A percentile compares a stretch with the other conserved stretches of the same genome.
phyloP scores from a whole-genome alignment of 2,888 invertebrate species.

The Cecidostiba fungosa region DNA sequence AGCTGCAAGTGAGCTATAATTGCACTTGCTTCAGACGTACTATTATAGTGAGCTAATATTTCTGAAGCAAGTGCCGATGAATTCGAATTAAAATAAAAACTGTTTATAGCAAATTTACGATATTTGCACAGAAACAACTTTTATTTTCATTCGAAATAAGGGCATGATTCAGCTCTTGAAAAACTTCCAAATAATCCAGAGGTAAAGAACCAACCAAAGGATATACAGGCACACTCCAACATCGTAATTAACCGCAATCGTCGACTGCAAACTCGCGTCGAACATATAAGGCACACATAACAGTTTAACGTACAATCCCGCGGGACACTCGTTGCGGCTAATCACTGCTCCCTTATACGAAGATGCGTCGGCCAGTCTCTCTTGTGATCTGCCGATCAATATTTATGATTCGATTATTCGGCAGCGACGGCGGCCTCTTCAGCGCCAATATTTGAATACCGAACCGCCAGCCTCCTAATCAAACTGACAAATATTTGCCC shows the following conservation, averaged over 20 bases:
- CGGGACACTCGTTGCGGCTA: constrained; percentile 60
- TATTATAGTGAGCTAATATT: no score
- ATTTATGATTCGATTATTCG: constrained; percentile 70
- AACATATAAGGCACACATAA: not conserved
- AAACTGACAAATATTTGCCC: constrained; percentile 63
- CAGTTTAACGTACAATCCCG: constrained; percentile 60
- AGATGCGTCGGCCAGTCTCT: constrained; percentile 42
- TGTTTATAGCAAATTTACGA: no score
- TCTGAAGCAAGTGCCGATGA: no score
- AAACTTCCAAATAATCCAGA: not conserved
- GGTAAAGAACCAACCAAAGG: not conserved
- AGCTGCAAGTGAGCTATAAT: no score
- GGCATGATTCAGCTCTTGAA: no score
- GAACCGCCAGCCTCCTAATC: constrained; percentile 49
- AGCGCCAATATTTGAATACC: constrained; percentile 60
- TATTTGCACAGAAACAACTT: no score
- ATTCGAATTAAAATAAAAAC: no score
- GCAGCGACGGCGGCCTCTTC: constrained; percentile 38
- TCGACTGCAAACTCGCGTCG: constrained; percentile 75
- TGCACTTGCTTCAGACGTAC: no score
- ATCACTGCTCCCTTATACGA: constrained; percentile 45
- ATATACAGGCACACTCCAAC: not conserved
- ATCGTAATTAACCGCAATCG: constrained; percentile 80
- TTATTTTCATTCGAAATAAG: no score
- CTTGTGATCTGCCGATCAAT: constrained; percentile 70